Conservation (phyloP, 2,113 vertebrate genomes). For the Glaucidium brasilianum region DNA sequence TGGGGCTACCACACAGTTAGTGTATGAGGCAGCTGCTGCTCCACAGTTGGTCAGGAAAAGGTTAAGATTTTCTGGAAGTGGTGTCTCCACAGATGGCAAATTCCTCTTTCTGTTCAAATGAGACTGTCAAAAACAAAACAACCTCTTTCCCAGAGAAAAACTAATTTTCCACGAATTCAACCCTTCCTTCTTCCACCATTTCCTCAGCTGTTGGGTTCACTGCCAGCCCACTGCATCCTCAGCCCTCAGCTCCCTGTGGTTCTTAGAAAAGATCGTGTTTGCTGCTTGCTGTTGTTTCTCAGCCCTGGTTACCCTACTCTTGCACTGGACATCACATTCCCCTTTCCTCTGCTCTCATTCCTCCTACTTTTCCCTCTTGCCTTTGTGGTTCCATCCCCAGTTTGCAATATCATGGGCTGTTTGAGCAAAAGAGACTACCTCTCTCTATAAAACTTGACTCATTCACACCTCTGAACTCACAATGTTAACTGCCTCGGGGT, state of each 20-base stretch:
- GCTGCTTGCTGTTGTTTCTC: neutral
- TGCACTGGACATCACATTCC: neutral
- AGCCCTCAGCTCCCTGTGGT: neutral
- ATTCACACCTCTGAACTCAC: neutral
- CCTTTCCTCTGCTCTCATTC: neutral
- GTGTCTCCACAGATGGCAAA: constrained; percentile 43
- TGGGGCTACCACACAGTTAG: neutral
- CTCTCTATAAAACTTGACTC: neutral
- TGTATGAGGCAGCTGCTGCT: neutral
- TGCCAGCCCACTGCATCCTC: constrained; percentile 17
- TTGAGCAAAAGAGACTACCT: neutral
- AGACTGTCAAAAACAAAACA: constrained; percentile 47
- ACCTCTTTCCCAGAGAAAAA: constrained; percentile 49
- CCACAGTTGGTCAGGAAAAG: neutral
- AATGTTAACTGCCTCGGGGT: neutral
- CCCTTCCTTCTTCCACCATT: constrained; percentile 36
- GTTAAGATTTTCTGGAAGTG: constrained; percentile 59
- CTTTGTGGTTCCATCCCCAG: neutral
- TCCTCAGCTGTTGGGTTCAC: constrained; percentile 15
- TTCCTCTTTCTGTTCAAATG: constrained; percentile 60
- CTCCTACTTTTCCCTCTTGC: neutral
- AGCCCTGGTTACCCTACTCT: neutral
- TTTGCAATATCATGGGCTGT: neutral
- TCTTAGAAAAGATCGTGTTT: neutral
- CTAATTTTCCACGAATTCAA: constrained; percentile 53